Evolutionary conservation across 2,113 vertebrate species (phyloP).

Genomic region (Oxyruncus cristatus): DNA sequence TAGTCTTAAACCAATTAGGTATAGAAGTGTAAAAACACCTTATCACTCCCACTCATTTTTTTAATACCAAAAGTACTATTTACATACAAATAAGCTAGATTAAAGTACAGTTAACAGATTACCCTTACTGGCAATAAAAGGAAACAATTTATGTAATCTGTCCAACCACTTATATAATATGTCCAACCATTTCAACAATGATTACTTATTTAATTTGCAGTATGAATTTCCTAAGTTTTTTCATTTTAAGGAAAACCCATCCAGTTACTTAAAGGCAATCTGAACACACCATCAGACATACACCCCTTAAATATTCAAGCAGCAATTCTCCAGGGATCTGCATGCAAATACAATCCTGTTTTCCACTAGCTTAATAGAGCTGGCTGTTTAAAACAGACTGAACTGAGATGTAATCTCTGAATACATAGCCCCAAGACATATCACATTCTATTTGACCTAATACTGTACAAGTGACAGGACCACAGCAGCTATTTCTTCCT

Average conservation of each 20-base stretch:
- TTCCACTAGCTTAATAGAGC: constrained; percentile 12
- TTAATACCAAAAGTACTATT: background rate
- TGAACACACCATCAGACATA: background rate
- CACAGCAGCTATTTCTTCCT: background rate
- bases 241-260: background rate
- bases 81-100: background rate
- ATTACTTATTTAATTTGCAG: background rate
- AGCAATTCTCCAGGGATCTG: background rate
- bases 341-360: constrained; percentile 36
- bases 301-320: background rate
- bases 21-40: background rate
- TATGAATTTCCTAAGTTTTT: background rate
- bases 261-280: background rate
- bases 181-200: background rate
- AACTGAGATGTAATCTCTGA: constrained; percentile 36
- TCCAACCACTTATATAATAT: background rate
- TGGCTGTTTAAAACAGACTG: constrained; percentile 21
- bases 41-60: background rate
- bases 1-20: background rate
- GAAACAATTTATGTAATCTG: background rate
- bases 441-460: constrained; percentile 42
- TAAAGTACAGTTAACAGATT: background rate
- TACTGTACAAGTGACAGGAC: background rate
- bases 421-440: constrained; percentile 37
- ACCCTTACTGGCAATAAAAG: background rate